phyloP scores from a whole-genome alignment of 2,797 vertebrate genomes.

The Sebastes jordani region DNA sequence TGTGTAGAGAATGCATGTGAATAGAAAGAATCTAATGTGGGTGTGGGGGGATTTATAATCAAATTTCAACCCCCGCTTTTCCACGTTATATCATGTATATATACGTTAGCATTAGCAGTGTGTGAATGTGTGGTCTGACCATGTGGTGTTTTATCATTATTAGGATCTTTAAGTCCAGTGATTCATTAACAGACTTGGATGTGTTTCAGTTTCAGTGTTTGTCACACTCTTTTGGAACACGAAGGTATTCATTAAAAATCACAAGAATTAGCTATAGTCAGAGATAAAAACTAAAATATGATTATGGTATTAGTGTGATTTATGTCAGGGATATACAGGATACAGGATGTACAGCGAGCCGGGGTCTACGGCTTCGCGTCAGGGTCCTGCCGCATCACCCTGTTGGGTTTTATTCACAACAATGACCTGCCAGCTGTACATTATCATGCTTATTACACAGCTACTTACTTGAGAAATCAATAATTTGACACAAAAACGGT shows the following conservation, averaged over 20 bases:
- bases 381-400: too few species aligned
- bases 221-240: background rate
- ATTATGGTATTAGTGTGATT: too few species aligned
- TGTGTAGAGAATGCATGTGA: conserved; percentile 19
- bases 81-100: background rate
- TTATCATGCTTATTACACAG: too few species aligned
- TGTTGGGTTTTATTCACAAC: too few species aligned
- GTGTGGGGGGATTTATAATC: background rate
- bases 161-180: background rate
- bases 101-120: background rate
- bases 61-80: background rate
- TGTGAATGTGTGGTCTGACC: background rate
- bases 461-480: too few species aligned
- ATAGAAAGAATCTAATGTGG: background rate
- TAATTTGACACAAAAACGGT: too few species aligned
- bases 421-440: too few species aligned
- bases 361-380: too few species aligned
- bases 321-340: background rate
- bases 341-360: too few species aligned
- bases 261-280: background rate
- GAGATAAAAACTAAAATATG: background rate
- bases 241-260: background rate
- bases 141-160: background rate
- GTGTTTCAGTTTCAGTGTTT: background rate
- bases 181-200: background rate